phyloP scores from a whole-genome alignment of 1,140 invertebrate species.

The Danaus plexippus region DNA sequence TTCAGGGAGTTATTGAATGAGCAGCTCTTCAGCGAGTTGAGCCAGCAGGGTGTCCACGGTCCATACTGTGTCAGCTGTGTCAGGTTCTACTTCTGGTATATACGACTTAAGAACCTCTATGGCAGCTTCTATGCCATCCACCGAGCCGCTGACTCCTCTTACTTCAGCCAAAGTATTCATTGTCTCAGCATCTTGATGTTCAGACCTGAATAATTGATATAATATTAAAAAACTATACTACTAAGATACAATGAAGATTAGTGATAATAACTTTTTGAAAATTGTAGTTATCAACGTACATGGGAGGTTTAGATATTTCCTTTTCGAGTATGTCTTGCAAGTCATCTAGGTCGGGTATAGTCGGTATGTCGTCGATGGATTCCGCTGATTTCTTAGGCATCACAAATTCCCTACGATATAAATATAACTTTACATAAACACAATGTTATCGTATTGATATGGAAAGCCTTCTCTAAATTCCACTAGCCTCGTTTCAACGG shows the following conservation, averaged over 20 bases:
- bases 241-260: not conserved
- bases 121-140: conserved; percentile 49
- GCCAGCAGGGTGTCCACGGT: conserved; percentile 52
- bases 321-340: conserved; percentile 61
- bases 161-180: conserved; percentile 53
- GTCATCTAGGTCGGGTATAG: conserved; percentile 61
- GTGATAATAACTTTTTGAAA: not conserved
- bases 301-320: conserved; percentile 49
- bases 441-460: not conserved
- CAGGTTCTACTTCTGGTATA: conserved; percentile 42
- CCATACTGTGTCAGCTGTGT: conserved; percentile 55
- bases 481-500: conserved; percentile 49
- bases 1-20: no score
- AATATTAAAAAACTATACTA: not conserved
- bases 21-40: conserved; percentile 26
- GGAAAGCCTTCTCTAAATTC: not conserved
- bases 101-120: conserved; percentile 45
- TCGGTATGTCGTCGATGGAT: conserved; percentile 59
- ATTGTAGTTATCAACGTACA: conserved; percentile 34
- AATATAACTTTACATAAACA: conserved; percentile 7
- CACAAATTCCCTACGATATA: conserved; percentile 48
- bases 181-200: conserved; percentile 50
- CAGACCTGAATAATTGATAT: conserved; percentile 24
- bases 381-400: conserved; percentile 57
- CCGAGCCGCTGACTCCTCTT: conserved; percentile 37